Base-by-base conservation (phyloP, 2,113 vertebrate genomes). In the Halcyon malimbica region DNA sequence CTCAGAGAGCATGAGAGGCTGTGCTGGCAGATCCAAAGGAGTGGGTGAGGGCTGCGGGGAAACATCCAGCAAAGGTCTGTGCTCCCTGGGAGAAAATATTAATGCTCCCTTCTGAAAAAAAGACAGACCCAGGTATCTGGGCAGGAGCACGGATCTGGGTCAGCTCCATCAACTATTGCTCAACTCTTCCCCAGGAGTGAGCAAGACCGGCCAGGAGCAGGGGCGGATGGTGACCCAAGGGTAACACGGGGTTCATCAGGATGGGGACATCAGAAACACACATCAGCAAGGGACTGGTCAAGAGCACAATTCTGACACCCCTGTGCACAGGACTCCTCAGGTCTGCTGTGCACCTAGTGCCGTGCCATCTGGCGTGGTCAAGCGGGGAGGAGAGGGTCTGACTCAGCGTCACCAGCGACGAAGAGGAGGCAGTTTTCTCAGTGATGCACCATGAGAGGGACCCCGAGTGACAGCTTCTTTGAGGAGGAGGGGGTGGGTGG, bases 181-280 rank as follows among this genome's bases (percentile, higher is more conserved):
- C 17, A 68, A 11, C 39, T 48, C 33, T 69, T 35, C 39, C 70
- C 23, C 50, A 60, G 48, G 2, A 78, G 7, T 6, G 44, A 81
- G 51, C 17, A 73, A 37, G 51, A 15, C 17, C 8, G 23, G 13
- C 57, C 26, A 17, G 19, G 39, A n/a, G 60, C 39, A 37, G n/a
- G 57, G 24, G 6, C 0, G 0, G 31, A 16, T 26, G 42, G 19
- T 68, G 53, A 59, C 42, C 24, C 1, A 0, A 0, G 33, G 37
- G 25, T 65, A 26, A 56, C 60, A 42, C 0, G 4, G 31, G 16
- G 17, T 11, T 37, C 6, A 0, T 50, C 23, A 53, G 51, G 26
- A 50, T 24, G 11, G 29, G 39, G 44, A 26, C 48, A 59, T 37
- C 48, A 80, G 57, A 74, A 73, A 54, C 13, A 71, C 31, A 24